Evolutionary conservation across 2,888 invertebrate species (phyloP).

Genomic region (Celastrina argiolus): DNA sequence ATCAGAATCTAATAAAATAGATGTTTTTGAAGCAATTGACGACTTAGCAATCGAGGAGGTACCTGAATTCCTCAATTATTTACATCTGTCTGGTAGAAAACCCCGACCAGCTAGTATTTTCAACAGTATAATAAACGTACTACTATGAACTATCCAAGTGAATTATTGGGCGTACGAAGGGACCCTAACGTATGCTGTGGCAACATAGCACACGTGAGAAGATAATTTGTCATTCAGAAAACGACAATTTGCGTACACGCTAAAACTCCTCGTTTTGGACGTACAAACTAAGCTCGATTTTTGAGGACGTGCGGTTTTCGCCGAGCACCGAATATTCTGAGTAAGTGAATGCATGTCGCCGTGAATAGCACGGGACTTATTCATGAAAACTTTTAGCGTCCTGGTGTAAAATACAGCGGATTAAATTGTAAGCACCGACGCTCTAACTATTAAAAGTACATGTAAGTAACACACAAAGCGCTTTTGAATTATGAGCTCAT

Average conservation of each 20-base stretch:
- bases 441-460: background rate
- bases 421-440: background rate
- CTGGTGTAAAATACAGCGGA: background rate
- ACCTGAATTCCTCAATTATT: too few species aligned
- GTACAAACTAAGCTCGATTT: conserved; percentile 1
- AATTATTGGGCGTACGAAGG: too few species aligned
- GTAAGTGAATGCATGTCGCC: conserved; percentile 9
- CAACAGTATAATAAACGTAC: too few species aligned
- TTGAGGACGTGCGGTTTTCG: conserved; percentile 4
- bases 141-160: too few species aligned
- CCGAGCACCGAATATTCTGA: conserved; percentile 4
- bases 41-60: too few species aligned
- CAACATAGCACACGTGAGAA: too few species aligned
- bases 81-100: too few species aligned
- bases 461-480: background rate
- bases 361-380: conserved; percentile 2
- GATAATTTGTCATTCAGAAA: background rate
- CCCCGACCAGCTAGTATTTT: too few species aligned
- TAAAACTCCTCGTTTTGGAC: background rate
- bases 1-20: too few species aligned
- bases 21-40: too few species aligned
- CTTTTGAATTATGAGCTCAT: too few species aligned
- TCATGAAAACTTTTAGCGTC: conserved; percentile 17
- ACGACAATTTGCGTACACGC: background rate
- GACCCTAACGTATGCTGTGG: too few species aligned